phyloP scores from a whole-genome alignment of 1,140 invertebrate genomes.

The Gonioctena quinquepunctata region DNA sequence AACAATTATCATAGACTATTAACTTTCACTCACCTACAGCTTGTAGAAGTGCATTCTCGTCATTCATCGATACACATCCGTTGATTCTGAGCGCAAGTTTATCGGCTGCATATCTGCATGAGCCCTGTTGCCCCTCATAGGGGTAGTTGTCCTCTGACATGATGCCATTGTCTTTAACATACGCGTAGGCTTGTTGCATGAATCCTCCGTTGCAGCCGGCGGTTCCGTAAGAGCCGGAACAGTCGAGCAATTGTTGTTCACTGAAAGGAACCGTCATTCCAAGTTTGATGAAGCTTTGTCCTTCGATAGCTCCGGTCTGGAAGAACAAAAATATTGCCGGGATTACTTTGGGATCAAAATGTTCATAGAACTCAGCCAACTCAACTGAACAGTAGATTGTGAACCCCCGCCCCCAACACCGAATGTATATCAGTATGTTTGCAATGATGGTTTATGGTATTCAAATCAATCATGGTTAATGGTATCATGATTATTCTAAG shows the following conservation, averaged over 20 bases:
- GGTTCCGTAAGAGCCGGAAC: constrained; percentile 53
- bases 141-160: constrained; percentile 90
- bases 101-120: neutral
- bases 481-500: no score
- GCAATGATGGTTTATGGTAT: no score
- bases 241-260: constrained; percentile 97
- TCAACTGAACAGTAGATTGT: no score
- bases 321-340: no score
- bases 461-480: no score
- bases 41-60: neutral
- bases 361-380: no score
- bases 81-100: neutral
- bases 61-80: neutral
- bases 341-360: no score
- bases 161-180: constrained; percentile 88
- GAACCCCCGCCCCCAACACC: no score
- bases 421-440: no score
- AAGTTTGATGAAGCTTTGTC: constrained; percentile 86
- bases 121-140: constrained; percentile 65
- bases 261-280: constrained; percentile 87
- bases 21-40: constrained; percentile 9
- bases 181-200: constrained; percentile 90
- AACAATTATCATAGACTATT: neutral
- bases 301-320: constrained; percentile 93
- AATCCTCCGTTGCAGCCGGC: constrained; percentile 72